Evolutionary conservation across 64 coral and sea anemone species (phyloP).

Genomic region (Porites australiensis): DNA sequence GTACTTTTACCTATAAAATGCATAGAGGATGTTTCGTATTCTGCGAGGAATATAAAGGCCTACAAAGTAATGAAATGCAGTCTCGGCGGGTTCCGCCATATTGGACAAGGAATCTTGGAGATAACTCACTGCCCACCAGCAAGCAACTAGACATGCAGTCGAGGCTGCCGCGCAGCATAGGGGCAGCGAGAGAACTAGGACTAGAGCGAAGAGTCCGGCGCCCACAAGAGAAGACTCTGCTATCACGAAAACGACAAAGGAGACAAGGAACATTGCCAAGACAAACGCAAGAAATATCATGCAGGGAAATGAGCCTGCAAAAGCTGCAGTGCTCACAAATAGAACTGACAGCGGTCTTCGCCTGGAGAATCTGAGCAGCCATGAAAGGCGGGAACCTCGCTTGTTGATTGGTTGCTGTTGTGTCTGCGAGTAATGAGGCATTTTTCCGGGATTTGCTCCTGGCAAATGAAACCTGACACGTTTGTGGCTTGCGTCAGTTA

Average conservation of each 20-base stretch:
- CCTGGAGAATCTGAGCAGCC: constrained; percentile 23
- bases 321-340: constrained; percentile 18
- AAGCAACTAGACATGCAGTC: constrained; percentile 24
- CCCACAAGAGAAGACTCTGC: constrained; percentile 11
- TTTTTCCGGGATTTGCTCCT: background rate
- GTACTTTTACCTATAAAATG: background rate
- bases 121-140: constrained; percentile 40
- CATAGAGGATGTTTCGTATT: constrained; percentile 5
- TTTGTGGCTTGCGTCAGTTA: background rate
- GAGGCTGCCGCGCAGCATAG: constrained; percentile 43
- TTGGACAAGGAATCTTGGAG: constrained; percentile 26
- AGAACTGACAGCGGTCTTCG: constrained; percentile 31
- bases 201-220: constrained; percentile 20
- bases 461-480: constrained; percentile 20
- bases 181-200: constrained; percentile 13
- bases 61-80: constrained; percentile 30
- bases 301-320: constrained; percentile 22
- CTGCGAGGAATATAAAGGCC: constrained; percentile 35
- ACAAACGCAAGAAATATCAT: constrained; percentile 33
- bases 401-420: constrained; percentile 33
- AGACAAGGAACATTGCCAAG: constrained; percentile 12
- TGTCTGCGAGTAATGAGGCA: background rate
- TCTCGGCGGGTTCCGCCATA: constrained; percentile 39
- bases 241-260: constrained; percentile 20
- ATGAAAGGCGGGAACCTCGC: background rate